A percentile compares a stretch with the other conserved stretches of the same genome.
Conservation (phyloP, 2,888 invertebrate species). For the Athrips mouffetella region DNA sequence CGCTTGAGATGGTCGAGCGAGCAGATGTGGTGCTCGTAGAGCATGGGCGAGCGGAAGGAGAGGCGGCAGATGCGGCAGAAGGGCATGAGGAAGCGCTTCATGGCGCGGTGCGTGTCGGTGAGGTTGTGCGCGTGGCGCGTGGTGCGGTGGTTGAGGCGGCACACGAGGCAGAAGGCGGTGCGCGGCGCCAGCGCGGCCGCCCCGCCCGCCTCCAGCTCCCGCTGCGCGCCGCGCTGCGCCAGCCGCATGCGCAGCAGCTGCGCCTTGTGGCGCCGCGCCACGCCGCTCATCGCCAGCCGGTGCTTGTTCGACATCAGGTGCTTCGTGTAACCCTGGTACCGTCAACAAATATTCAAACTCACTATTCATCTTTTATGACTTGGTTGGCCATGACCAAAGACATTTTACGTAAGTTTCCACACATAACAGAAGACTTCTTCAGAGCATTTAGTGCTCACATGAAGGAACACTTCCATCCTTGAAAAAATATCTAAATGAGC, state of each 20-base stretch:
- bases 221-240: constrained; percentile 88
- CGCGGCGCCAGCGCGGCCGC: constrained; percentile 79
- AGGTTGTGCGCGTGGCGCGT: constrained; percentile 87
- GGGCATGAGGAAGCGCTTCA: constrained; percentile 91
- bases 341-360: constrained; percentile 10
- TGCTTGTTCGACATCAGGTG: constrained; percentile 86
- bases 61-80: constrained; percentile 87
- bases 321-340: constrained; percentile 85
- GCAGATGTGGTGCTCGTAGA: constrained; percentile 90
- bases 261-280: constrained; percentile 85
- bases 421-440: too few species aligned
- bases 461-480: too few species aligned
- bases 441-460: too few species aligned
- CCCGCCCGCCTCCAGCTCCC: constrained; percentile 85
- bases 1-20: constrained; percentile 89
- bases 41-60: constrained; percentile 90
- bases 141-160: constrained; percentile 86
- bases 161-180: constrained; percentile 85
- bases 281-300: constrained; percentile 84
- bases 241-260: constrained; percentile 87
- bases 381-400: too few species aligned
- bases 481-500: too few species aligned
- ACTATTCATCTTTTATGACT: too few species aligned
- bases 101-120: constrained; percentile 88
- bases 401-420: too few species aligned